Conservation (phyloP, 2,888 invertebrate genomes). For the Chirona hameri region DNA sequence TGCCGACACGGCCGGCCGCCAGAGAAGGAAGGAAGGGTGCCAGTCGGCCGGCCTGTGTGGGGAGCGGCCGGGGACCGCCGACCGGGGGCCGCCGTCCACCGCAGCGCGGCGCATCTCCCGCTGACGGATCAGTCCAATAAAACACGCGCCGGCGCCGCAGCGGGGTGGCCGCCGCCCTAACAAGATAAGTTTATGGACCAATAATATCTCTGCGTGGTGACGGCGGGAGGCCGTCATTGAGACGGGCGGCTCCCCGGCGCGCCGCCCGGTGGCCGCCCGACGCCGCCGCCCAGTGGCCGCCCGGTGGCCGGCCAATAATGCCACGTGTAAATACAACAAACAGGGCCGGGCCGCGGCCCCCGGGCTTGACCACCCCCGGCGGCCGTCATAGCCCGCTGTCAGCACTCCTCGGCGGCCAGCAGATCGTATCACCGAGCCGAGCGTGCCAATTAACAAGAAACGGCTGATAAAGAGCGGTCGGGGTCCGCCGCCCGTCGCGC, state of each 20-base stretch:
- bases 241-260: neutral
- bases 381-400: neutral
- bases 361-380: neutral
- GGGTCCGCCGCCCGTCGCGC: neutral
- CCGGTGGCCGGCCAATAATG: neutral
- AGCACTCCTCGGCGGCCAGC: neutral
- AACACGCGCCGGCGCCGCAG: constrained; percentile 6
- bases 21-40: too few species aligned
- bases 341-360: neutral
- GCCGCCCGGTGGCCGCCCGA: neutral
- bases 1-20: too few species aligned
- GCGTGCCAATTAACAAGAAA: constrained; percentile 10
- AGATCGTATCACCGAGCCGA: neutral
- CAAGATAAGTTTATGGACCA: constrained; percentile 28
- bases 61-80: too few species aligned
- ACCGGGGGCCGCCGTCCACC: too few species aligned
- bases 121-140: constrained; percentile 25
- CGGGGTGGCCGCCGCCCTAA: constrained; percentile 6
- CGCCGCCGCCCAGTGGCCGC: neutral
- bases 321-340: neutral
- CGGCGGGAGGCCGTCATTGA: neutral
- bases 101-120: neutral
- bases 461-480: neutral
- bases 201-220: constrained; percentile 6
- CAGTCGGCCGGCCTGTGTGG: too few species aligned